Base-by-base conservation (phyloP, 2,888 invertebrate species). In the Cetonia aurata region DNA sequence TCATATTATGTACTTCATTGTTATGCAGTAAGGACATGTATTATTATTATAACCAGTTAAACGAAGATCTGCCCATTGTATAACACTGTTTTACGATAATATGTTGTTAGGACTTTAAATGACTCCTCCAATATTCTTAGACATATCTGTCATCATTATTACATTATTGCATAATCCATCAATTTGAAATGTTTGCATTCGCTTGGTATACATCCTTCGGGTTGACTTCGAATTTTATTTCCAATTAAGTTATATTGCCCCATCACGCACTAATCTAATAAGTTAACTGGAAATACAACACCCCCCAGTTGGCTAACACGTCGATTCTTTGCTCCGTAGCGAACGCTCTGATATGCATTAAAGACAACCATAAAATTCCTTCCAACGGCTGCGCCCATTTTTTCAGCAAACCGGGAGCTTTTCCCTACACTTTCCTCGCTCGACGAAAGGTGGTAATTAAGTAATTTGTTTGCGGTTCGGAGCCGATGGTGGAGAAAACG, bases 381-480 rank as follows among this genome's bases (percentile, higher is more conserved):
- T 60, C 60, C 60, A 46, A 31, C 31, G 60, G 60, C 31, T 60
- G 46, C 60, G 33, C 60, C 46, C 57, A 57, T 57, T 60, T 60
- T 60, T 60, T 19, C 44, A 46, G 60, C 31, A 60, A 60, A 60
- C 60, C n/a, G 46, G 19, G 31, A 60, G 46, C 60, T 48, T 60
- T 60, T 60, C 31, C 33, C 60, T 60, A n/a, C 12, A 25, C 46
- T 31, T 46, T 59, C 37, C 37, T 59, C 46, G 25, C 46, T 25
- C 44, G 60, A 60, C 31, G 48, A 60, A 60, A 60, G 60, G 46
- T 46, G 31, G 46, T 48, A 60, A 60, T 60, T 60, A 46, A 13
- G 60, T 60, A 60, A 60, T 60, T 60, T 60, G 60, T 60, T 60
- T 60, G 60, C 60, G 33, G 48, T 60, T 15, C 17, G 42, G 17